Evolutionary conservation across 2,113 vertebrate genomes (phyloP).

Genomic region (Petrocephalus zakoni): DNA sequence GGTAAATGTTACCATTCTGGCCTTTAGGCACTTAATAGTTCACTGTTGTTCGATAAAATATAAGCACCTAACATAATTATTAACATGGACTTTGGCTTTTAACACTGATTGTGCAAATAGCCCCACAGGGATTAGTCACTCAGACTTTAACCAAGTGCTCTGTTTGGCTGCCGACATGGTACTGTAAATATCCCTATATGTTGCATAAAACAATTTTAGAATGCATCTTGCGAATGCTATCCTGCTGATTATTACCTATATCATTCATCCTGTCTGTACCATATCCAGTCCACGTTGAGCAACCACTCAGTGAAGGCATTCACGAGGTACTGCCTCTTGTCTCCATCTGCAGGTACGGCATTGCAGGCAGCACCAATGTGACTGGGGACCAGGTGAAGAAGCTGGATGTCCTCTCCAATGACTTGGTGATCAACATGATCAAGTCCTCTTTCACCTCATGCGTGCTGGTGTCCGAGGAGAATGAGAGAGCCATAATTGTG

Average conservation of each 20-base stretch:
- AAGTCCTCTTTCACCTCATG: slow-evolving; percentile 90
- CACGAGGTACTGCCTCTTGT: background rate
- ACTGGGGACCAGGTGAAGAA: slow-evolving; percentile 98
- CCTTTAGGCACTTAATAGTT: background rate
- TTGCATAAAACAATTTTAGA: background rate
- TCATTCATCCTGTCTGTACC: background rate
- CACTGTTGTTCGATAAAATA: background rate
- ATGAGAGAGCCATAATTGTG: slow-evolving; percentile 81
- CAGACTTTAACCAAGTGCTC: background rate
- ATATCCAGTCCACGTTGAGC: background rate
- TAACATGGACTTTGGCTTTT: background rate
- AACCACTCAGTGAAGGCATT: background rate
- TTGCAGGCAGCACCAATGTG: slow-evolving; percentile 90
- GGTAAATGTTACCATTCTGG: background rate
- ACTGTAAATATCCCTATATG: background rate
- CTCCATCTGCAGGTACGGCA: slow-evolving; percentile 68
- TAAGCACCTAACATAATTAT: background rate
- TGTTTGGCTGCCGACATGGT: background rate
- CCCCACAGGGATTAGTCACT: background rate
- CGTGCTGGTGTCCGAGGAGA: slow-evolving; percentile 88
- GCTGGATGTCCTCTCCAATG: slow-evolving; percentile 90
- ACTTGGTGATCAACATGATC: slow-evolving; percentile 91
- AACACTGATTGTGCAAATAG: background rate
- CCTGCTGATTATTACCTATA: background rate
- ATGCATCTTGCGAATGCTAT: background rate